Evolutionary conservation across 2,113 vertebrate species (phyloP).

Genomic region (Butastur rufipennis): DNA sequence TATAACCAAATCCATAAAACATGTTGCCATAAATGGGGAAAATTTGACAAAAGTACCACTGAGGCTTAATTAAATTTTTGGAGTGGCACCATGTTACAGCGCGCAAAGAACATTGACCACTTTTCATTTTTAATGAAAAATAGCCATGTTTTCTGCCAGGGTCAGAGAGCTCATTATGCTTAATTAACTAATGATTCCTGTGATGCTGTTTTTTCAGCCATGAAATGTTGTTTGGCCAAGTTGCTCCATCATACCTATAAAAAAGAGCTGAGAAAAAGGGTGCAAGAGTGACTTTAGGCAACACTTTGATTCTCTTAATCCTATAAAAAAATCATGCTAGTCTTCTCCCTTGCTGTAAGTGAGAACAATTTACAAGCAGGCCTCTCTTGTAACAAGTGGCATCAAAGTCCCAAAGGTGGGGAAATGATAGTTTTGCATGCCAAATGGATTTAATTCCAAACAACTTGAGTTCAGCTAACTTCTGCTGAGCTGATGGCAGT

Average conservation of each 20-base stretch:
- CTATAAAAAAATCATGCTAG: background rate
- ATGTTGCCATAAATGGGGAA: background rate
- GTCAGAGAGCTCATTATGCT: background rate
- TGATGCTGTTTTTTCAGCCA: background rate
- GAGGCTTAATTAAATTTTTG: slow-evolving; percentile 11
- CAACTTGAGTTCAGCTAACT: background rate
- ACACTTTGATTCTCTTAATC: background rate
- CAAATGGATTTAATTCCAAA: background rate
- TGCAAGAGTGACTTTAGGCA: background rate
- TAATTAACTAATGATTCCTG: background rate
- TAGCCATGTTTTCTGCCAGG: background rate
- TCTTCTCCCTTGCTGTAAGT: background rate
- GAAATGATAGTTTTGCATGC: background rate
- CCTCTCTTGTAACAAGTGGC: background rate
- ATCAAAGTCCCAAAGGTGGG: background rate
- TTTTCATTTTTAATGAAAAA: slow-evolving; percentile 17
- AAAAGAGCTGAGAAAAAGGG: background rate
- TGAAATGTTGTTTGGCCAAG: background rate
- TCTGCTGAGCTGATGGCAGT: background rate
- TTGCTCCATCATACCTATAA: background rate
- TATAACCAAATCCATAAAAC: background rate
- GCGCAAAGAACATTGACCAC: background rate
- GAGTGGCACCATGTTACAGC: background rate
- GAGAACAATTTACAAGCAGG: background rate
- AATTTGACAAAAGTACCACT: background rate